Evolutionary conservation across 1,140 invertebrate species (phyloP).

Genomic region (Bombus consobrinus): DNA sequence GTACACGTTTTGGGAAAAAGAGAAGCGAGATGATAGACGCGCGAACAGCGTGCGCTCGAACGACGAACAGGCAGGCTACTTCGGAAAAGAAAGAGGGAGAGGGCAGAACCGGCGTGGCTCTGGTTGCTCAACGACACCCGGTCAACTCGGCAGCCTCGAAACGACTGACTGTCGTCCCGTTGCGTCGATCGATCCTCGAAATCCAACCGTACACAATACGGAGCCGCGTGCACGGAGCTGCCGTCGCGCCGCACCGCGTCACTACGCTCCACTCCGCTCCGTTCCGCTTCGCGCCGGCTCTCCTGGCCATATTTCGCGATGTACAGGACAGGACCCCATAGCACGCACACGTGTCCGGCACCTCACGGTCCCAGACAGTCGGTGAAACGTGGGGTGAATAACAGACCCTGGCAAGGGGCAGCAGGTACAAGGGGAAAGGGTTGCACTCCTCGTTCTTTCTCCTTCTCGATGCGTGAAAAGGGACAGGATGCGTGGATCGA

Average conservation of each 20-base stretch:
- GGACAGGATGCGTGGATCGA: slow-evolving; percentile 47
- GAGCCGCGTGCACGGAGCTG: background rate
- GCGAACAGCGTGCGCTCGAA: background rate
- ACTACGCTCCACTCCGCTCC: background rate
- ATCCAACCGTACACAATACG: slow-evolving; percentile 38
- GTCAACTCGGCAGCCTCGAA: slow-evolving; percentile 77
- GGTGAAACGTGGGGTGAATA: slow-evolving; percentile 46
- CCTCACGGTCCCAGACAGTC: slow-evolving; percentile 24
- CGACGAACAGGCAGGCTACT: slow-evolving; percentile 5
- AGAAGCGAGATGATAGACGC: slow-evolving; percentile 1
- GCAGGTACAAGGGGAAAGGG: slow-evolving; percentile 17
- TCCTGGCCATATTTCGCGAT: background rate
- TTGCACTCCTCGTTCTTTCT: background rate
- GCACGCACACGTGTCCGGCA: slow-evolving; percentile 10
- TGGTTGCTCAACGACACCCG: slow-evolving; percentile 66
- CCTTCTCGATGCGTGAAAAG: background rate
- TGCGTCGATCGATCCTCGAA: slow-evolving; percentile 53
- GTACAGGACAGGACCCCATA: background rate
- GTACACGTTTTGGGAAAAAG: background rate
- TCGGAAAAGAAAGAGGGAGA: slow-evolving; percentile 5
- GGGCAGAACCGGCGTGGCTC: slow-evolving; percentile 56
- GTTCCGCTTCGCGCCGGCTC: background rate
- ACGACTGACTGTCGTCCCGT: slow-evolving; percentile 73
- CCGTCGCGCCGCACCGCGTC: background rate
- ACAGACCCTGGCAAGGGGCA: slow-evolving; percentile 2